Evolutionary conservation across 2,113 vertebrate genomes (phyloP).

Genomic region (Stictonetta naevosa): DNA sequence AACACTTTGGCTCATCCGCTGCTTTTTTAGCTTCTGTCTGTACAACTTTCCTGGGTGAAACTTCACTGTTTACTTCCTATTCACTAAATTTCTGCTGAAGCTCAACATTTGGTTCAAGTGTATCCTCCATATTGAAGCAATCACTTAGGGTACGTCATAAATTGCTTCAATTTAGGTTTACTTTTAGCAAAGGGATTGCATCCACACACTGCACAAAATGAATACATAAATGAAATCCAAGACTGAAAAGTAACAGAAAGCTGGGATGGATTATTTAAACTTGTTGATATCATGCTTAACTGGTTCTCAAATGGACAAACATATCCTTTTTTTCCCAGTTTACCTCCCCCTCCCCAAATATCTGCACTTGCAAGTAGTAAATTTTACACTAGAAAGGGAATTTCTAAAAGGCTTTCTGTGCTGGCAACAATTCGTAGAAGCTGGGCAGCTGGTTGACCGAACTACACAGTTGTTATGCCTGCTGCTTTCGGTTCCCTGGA

Average conservation of each 20-base stretch:
- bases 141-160: not conserved
- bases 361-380: not conserved
- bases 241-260: not conserved
- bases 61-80: not conserved
- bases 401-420: not conserved
- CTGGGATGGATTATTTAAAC: not conserved
- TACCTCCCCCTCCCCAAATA: not conserved
- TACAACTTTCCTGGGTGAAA: not conserved
- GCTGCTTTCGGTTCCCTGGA: not conserved
- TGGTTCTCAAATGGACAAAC: not conserved
- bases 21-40: not conserved
- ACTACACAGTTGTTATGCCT: not conserved
- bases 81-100: not conserved
- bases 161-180: not conserved
- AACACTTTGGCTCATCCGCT: not conserved
- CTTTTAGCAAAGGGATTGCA: not conserved
- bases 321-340: not conserved
- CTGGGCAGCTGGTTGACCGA: not conserved
- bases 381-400: not conserved
- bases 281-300: not conserved
- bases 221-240: not conserved
- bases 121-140: not conserved
- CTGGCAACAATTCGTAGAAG: not conserved
- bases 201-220: rapidly evolving
- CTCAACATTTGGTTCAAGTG: not conserved